Conservation (phyloP, 1,140 invertebrate species). For the Sycophila sp. region DNA sequence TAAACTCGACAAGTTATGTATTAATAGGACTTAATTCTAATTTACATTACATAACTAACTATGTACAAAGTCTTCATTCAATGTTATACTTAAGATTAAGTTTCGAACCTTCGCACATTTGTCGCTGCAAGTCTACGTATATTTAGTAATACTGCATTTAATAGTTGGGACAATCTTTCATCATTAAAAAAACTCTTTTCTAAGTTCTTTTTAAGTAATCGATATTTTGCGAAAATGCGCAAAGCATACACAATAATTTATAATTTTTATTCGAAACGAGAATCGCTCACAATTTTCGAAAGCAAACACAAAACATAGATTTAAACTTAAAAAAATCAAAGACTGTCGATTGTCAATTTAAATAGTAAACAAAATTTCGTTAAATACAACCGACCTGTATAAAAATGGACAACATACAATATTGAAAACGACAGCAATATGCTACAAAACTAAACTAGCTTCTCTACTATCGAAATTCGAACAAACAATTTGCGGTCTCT, state of each 20-base stretch:
- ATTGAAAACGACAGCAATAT: conserved; percentile 5
- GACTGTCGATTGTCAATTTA: background rate
- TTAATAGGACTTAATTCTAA: conserved; percentile 55
- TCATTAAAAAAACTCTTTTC: conserved; percentile 42
- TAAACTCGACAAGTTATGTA: conserved; percentile 58
- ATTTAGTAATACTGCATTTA: conserved; percentile 66
- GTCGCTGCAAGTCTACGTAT: conserved; percentile 55
- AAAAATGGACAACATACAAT: conserved; percentile 6
- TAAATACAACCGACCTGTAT: background rate
- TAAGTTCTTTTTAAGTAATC: conserved; percentile 28
- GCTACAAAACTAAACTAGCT: conserved; percentile 15
- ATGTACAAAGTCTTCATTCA: conserved; percentile 61
- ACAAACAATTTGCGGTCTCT: conserved; percentile 9
- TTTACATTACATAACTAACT: conserved; percentile 53
- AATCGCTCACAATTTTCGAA: background rate
- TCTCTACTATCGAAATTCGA: background rate
- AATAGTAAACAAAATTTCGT: background rate
- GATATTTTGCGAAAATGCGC: conserved; percentile 5
- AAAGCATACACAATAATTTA: conserved; percentile 8
- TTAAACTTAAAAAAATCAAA: conserved; percentile 18
- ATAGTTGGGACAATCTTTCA: conserved; percentile 59
- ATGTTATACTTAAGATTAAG: conserved; percentile 44
- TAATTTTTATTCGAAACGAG: background rate
- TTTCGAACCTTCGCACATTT: conserved; percentile 36
- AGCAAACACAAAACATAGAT: background rate